These are phyloP conservation scores for Nasonia giraulti DNA, from an alignment of 1,140 invertebrate genomes.

Conservation along the genomic window DNA sequence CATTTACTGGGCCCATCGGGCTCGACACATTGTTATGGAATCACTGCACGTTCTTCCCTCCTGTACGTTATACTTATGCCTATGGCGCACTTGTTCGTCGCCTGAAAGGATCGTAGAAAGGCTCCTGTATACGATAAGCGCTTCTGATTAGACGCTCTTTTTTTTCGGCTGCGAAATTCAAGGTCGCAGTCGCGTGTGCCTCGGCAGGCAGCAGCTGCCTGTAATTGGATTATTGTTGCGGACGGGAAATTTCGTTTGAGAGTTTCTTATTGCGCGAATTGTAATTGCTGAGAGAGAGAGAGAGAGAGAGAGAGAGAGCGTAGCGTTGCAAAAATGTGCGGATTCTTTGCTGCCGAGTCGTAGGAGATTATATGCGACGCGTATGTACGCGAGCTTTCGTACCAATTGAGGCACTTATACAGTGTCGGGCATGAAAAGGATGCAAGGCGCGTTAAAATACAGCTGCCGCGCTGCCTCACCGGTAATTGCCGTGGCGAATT, in stretches of 20 bases:
- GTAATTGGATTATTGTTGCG: conserved; percentile 26
- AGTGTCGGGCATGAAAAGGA: background rate
- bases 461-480: too few species aligned
- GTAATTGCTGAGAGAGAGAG: background rate
- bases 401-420: conserved; percentile 23
- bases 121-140: background rate
- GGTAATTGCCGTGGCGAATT: background rate
- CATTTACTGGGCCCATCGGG: conserved; percentile 2
- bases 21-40: conserved; percentile 8
- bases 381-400: conserved; percentile 1
- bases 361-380: too few species aligned
- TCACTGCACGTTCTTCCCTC: background rate
- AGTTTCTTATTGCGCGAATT: background rate
- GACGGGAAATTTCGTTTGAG: conserved; percentile 22
- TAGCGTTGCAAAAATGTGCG: conserved; percentile 8
- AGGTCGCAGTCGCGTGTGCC: background rate
- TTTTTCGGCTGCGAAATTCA: conserved; percentile 4
- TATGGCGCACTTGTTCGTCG: background rate
- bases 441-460: background rate
- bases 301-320: background rate
- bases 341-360: conserved; percentile 7
- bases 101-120: background rate
- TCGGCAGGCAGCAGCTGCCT: background rate
- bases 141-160: background rate
- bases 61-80: background rate